Percentiles rank a stretch among this genome's conserved stretches.
These are phyloP conservation scores for Pandemis cinnamomeana DNA, from an alignment of 2,888 invertebrate species.

Conservation along the genomic window DNA sequence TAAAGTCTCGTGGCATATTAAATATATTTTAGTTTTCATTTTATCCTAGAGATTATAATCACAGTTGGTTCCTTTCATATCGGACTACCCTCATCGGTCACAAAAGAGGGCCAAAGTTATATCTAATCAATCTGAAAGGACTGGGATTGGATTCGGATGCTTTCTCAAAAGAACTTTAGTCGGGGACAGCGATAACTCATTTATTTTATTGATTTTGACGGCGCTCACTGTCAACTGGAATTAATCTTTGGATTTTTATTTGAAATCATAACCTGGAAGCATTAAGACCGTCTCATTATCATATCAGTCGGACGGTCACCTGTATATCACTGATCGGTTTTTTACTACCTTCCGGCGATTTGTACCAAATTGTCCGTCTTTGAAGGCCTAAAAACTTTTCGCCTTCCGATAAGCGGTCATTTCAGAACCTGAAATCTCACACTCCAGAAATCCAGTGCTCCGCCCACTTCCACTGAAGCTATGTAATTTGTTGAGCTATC, in stretches of 20 bases:
- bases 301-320: too few species aligned
- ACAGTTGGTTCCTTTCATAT: conserved; percentile 3
- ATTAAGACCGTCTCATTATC: too few species aligned
- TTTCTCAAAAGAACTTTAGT: conserved; percentile 19
- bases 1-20: not conserved
- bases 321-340: too few species aligned
- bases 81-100: conserved; percentile 14
- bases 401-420: too few species aligned
- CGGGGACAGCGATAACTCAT: conserved; percentile 29
- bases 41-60: not conserved
- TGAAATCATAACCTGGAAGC: not conserved
- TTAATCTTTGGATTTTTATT: conserved; percentile 12
- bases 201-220: conserved; percentile 34
- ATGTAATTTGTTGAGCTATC: too few species aligned
- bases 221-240: conserved; percentile 11
- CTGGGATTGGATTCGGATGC: conserved; percentile 22
- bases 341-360: too few species aligned
- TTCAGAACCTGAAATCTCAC: too few species aligned
- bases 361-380: too few species aligned
- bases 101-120: conserved; percentile 30
- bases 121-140: conserved; percentile 32
- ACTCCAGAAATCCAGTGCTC: too few species aligned
- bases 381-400: too few species aligned
- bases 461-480: too few species aligned
- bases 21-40: not conserved